Conservation (phyloP, 2,113 vertebrate species). For the Notechis scutatus region DNA sequence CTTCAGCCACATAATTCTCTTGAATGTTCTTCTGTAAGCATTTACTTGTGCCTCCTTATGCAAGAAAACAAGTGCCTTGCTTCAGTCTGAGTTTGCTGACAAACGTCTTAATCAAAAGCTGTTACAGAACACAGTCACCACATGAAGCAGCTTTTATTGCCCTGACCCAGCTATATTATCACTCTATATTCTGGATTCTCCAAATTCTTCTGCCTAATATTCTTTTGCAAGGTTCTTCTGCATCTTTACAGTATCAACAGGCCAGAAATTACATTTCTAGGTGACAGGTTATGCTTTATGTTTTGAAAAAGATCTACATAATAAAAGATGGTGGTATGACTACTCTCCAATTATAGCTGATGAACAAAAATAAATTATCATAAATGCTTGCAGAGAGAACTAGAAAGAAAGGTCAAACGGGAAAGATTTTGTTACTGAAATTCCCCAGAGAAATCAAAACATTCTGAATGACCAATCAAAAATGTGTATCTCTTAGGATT, state of each 20-base stretch:
- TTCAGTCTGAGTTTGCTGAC: neutral
- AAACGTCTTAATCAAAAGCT: neutral
- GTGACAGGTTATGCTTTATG: neutral
- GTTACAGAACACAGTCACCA: neutral
- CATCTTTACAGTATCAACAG: neutral
- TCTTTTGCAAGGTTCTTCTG: neutral
- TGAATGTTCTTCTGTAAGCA: neutral
- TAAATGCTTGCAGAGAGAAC: neutral
- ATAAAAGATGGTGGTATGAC: neutral
- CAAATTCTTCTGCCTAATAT: neutral
- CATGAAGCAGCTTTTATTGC: neutral
- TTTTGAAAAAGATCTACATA: neutral
- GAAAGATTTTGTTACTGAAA: neutral
- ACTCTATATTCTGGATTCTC: neutral
- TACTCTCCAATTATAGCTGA: neutral
- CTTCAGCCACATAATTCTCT: neutral
- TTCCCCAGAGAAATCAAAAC: neutral
- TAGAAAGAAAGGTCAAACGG: neutral
- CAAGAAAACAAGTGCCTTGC: neutral
- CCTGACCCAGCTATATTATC: neutral
- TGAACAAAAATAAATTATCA: neutral
- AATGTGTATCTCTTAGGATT: neutral
- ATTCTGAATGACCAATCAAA: neutral
- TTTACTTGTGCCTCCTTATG: neutral
- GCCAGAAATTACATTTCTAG: neutral